Evolutionary conservation across 2,113 vertebrate species (phyloP).

Genomic region (Nothoprocta perdicaria): DNA sequence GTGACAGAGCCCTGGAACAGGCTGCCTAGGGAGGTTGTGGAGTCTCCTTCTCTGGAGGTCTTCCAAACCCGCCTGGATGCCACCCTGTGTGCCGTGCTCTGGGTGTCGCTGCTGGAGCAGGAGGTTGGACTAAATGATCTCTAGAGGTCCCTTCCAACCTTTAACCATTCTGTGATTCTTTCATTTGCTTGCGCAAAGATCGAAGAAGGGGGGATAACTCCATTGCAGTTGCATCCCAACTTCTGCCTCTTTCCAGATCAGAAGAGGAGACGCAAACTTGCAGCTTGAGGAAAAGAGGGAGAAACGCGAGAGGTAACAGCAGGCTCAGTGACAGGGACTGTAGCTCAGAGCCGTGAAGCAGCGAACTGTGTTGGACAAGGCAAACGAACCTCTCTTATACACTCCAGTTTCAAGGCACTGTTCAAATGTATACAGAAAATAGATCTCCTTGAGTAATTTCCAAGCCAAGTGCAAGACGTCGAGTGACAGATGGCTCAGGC

Average conservation of each 20-base stretch:
- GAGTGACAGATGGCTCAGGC: slow-evolving; percentile 33
- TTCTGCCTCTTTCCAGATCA: background rate
- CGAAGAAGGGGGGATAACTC: too few relatives aligned
- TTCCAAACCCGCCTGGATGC: too few relatives aligned
- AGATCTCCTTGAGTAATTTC: slow-evolving; percentile 33
- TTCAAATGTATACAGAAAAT: background rate
- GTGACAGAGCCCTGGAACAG: too few relatives aligned
- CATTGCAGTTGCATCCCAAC: too few relatives aligned
- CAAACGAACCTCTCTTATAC: background rate
- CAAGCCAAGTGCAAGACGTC: slow-evolving; percentile 19
- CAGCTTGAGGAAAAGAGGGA: background rate
- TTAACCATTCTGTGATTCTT: too few relatives aligned
- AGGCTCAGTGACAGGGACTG: background rate
- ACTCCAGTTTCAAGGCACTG: background rate
- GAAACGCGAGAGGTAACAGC: background rate
- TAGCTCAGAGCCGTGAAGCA: background rate
- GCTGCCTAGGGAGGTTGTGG: too few relatives aligned
- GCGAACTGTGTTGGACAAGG: background rate
- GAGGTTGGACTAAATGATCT: too few relatives aligned
- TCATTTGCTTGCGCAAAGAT: too few relatives aligned
- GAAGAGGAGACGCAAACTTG: background rate
- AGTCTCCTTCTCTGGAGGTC: too few relatives aligned
- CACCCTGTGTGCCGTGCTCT: too few relatives aligned
- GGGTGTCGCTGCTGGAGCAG: too few relatives aligned
- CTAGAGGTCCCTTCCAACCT: too few relatives aligned